Evolutionary conservation across 2,888 invertebrate species (phyloP).

Genomic region (Hypomecis punctinalis): DNA sequence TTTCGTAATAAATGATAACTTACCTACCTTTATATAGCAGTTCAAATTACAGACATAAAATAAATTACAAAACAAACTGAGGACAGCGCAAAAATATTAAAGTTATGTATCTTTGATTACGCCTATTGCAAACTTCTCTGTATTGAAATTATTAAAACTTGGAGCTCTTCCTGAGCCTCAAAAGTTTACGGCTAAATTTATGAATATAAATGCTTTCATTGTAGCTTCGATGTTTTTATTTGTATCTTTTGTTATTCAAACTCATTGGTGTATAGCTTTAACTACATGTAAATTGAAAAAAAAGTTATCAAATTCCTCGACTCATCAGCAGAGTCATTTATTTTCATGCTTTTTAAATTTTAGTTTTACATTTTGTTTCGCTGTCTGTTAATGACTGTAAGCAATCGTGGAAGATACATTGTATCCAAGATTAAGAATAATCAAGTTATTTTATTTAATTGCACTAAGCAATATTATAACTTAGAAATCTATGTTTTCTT

Average conservation of each 20-base stretch:
- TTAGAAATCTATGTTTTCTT: slow-evolving; percentile 20
- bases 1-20: no score
- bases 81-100: not conserved
- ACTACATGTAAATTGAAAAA: slow-evolving; percentile 20
- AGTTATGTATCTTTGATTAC: slow-evolving; percentile 13
- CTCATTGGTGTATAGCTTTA: slow-evolving; percentile 28
- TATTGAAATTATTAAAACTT: slow-evolving; percentile 11
- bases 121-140: slow-evolving; percentile 4
- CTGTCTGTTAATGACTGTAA: slow-evolving; percentile 58
- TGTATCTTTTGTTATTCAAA: slow-evolving; percentile 20
- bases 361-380: slow-evolving; percentile 47
- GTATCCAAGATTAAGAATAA: slow-evolving; percentile 17
- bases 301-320: slow-evolving; percentile 11
- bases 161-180: slow-evolving; percentile 2
- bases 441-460: no score
- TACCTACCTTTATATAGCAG: no score
- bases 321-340: slow-evolving; percentile 41
- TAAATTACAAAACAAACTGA: not conserved
- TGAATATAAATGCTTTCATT: slow-evolving; percentile 75
- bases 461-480: no score
- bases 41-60: no score
- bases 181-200: slow-evolving; percentile 41
- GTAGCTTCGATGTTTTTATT: slow-evolving; percentile 65
- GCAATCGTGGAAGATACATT: slow-evolving; percentile 29
- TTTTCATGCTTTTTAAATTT: slow-evolving; percentile 61